These are phyloP conservation scores for Syrmaticus mikado DNA, from an alignment of 2,113 vertebrate genomes.

Conservation along the genomic window DNA sequence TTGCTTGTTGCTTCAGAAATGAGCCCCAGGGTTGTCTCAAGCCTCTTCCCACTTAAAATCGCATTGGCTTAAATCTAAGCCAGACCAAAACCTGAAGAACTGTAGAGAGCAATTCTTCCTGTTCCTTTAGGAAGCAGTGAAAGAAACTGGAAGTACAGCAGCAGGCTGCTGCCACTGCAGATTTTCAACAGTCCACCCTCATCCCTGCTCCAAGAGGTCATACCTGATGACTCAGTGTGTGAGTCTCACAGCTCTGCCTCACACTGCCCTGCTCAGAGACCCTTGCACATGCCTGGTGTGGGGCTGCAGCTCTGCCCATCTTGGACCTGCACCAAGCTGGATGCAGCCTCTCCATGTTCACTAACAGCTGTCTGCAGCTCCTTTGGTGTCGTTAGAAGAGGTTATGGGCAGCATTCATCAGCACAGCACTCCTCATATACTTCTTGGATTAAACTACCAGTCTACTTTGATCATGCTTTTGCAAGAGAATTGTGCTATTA, in stretches of 20 bases:
- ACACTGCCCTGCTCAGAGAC: accelerated
- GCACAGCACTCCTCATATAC: neutral
- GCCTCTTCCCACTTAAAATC: neutral
- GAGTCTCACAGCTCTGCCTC: neutral
- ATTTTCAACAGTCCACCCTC: neutral
- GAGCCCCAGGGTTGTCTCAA: neutral
- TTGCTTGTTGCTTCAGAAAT: conserved; percentile 24
- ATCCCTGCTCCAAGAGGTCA: neutral
- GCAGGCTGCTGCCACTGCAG: neutral
- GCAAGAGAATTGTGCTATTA: neutral
- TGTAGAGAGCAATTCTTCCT: neutral
- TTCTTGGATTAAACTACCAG: neutral
- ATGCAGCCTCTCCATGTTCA: neutral
- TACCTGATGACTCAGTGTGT: neutral
- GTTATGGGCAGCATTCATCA: neutral
- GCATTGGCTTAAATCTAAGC: neutral
- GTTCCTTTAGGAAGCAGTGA: neutral
- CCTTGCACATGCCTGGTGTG: accelerated
- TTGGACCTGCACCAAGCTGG: accelerated
- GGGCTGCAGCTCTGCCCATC: accelerated
- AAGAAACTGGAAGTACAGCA: neutral
- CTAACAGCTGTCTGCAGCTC: neutral
- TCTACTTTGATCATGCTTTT: neutral
- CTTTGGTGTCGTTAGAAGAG: neutral
- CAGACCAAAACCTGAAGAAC: neutral